Evolutionary conservation across 2,888 invertebrate genomes (phyloP), one percentile per base, ranked within the genome.

Genomic region (Caenorhabditis imperialis): DNA sequence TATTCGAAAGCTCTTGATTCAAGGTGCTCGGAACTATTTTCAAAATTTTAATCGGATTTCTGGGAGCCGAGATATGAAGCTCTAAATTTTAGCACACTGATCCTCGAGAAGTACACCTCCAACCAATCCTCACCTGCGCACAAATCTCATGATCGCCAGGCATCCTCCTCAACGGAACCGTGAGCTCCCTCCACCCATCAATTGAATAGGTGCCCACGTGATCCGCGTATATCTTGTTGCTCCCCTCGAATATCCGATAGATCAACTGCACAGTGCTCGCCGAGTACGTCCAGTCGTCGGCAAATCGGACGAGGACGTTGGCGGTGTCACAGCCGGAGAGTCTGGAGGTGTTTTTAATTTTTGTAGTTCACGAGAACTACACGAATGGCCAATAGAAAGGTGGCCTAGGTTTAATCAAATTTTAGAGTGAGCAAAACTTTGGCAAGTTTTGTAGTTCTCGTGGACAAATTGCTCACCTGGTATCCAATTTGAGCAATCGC

Each of bases 261-360:
- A 74, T 81, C 47, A 85, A 54, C 38, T 69, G 76, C 22, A 84
- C 71, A n/a, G 77, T 79, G 44, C 55, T 75, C 7, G 82, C 45
- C 4, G 63, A 63, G n/a, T 81, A 54, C 1, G 82, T 77, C 84
- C 84, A 85, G 30, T 78, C 75, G n/a, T 82, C 78, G 33, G 83
- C 84, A 10, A 85, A 75, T 38, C 70, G 57, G n/a, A 85, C 60
- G 30, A 85, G 65, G 37, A 78, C 75, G 20, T 83, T 67, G 1
- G 79, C 75, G 18, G 58, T 70, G 35, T 80, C 75, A 63, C 85
- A 85, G 12, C 73, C 77, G 37, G 65, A 35, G 14, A 70, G 30
- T 45, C 79, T 77, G 53, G 23, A 30, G 10, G 30, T 6, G 30
- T 7, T n/a, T n/a, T n/a, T n/a, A n/a, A n/a, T n/a, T n/a, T n/a